Evolutionary conservation across 2,797 vertebrate genomes (phyloP).

Genomic region (Sphaeramia orbicularis): DNA sequence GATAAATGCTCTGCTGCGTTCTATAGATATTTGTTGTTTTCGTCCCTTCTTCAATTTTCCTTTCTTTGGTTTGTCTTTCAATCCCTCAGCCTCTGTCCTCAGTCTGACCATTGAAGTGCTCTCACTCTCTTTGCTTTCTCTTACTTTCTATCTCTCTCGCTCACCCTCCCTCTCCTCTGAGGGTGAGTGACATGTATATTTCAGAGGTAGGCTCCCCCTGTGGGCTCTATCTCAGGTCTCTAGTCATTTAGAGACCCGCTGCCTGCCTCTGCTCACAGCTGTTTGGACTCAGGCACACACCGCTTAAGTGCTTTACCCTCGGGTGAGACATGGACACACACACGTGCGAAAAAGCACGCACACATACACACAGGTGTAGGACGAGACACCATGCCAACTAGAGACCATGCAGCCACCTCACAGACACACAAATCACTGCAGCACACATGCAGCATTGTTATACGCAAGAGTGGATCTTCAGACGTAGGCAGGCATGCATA

Average conservation of each 20-base stretch:
- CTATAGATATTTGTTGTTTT: not conserved
- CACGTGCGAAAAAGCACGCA: conserved; percentile 29
- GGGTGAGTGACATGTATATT: conserved; percentile 85
- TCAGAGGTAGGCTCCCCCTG: conserved; percentile 78
- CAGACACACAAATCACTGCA: conserved; percentile 68
- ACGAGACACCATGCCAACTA: conserved; percentile 52
- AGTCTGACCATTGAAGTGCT: conserved; percentile 35
- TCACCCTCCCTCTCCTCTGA: conserved; percentile 30
- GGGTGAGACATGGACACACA: conserved; percentile 75
- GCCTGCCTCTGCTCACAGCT: conserved; percentile 82
- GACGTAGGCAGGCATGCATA: conserved; percentile 63
- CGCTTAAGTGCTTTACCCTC: conserved; percentile 87
- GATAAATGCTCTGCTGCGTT: conserved; percentile 31
- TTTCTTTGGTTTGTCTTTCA: conserved; percentile 5
- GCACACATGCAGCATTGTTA: conserved; percentile 47
- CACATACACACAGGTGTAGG: conserved; percentile 58
- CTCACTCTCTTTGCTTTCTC: conserved; percentile 24
- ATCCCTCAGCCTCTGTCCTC: not conserved
- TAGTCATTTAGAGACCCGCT: conserved; percentile 76
- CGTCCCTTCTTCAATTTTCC: not conserved
- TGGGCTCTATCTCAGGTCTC: conserved; percentile 75
- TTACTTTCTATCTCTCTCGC: conserved; percentile 11
- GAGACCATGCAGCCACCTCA: conserved; percentile 32
- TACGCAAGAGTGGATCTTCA: conserved; percentile 58
- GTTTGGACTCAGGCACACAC: conserved; percentile 86